These are phyloP conservation scores for Platysternon megacephalum DNA, from an alignment of 2,113 vertebrate genomes.

Conservation along the genomic window DNA sequence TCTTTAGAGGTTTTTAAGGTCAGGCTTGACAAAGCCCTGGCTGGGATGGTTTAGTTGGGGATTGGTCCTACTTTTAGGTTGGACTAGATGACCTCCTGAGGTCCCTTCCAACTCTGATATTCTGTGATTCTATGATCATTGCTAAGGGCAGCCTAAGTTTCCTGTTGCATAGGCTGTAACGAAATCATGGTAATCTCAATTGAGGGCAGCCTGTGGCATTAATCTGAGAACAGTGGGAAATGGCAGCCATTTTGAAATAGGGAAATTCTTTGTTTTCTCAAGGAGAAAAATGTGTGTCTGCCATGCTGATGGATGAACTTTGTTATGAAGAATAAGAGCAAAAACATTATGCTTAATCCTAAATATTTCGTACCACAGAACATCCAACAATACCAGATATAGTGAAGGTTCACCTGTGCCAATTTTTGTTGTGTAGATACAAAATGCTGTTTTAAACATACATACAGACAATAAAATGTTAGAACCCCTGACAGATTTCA, in stretches of 20 bases:
- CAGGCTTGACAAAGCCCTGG: no score
- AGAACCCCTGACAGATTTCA: neutral
- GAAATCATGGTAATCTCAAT: neutral
- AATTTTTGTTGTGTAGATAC: fast-evolving
- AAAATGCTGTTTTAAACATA: neutral
- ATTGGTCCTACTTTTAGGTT: no score
- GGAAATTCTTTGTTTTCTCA: neutral
- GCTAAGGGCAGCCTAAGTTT: neutral
- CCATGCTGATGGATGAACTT: no score
- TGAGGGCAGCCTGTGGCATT: neutral
- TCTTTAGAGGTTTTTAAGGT: no score
- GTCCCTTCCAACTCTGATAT: no score
- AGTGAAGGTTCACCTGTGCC: neutral
- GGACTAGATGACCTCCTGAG: no score
- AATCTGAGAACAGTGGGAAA: neutral
- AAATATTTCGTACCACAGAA: no score
- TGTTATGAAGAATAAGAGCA: no score
- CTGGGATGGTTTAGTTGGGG: no score
- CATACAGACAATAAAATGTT: neutral
- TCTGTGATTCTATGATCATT: fast-evolving
- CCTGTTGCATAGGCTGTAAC: neutral
- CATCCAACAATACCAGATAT: neutral
- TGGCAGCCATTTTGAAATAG: neutral
- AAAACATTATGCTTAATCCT: no score
- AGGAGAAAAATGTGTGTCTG: no score